These are phyloP conservation scores for Hirtodrosophila trivittata DNA, from an alignment of 2,888 invertebrate genomes.

Conservation along the genomic window DNA sequence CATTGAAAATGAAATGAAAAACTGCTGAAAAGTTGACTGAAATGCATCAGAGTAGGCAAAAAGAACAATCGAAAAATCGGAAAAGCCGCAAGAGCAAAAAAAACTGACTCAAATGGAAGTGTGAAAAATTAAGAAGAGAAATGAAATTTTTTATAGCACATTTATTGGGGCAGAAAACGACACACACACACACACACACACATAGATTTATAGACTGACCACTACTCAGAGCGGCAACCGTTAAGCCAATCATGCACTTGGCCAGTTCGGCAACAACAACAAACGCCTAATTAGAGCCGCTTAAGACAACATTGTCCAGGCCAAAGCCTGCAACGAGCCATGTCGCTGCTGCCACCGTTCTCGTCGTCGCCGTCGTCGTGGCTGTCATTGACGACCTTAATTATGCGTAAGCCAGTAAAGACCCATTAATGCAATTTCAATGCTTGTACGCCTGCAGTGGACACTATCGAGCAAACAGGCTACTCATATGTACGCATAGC, in stretches of 20 bases:
- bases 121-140: slow-evolving; percentile 14
- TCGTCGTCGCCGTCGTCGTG: slow-evolving; percentile 1
- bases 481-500: neutral
- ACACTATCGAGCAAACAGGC: slow-evolving; percentile 17
- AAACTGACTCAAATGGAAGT: slow-evolving; percentile 12
- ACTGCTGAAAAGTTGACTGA: slow-evolving; percentile 42
- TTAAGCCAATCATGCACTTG: slow-evolving; percentile 68
- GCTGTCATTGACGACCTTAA: slow-evolving; percentile 61
- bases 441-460: slow-evolving; percentile 39
- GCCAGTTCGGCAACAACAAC: slow-evolving; percentile 42
- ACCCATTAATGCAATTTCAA: slow-evolving; percentile 68
- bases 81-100: slow-evolving; percentile 13
- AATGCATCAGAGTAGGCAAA: slow-evolving; percentile 30
- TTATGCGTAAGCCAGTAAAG: slow-evolving; percentile 68
- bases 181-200: slow-evolving; percentile 2
- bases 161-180: slow-evolving; percentile 21
- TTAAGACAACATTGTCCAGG: slow-evolving; percentile 67
- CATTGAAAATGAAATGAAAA: slow-evolving; percentile 56
- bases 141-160: slow-evolving; percentile 23
- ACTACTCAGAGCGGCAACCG: slow-evolving; percentile 5
- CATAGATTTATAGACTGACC: neutral
- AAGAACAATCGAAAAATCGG: slow-evolving; percentile 12
- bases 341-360: slow-evolving; percentile 9
- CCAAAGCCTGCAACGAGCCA: slow-evolving; percentile 24
- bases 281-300: slow-evolving; percentile 65